Evolutionary conservation across 2,113 vertebrate genomes (phyloP), one percentile per base, ranked within the genome.

Genomic region (Pachyramphus minor): DNA sequence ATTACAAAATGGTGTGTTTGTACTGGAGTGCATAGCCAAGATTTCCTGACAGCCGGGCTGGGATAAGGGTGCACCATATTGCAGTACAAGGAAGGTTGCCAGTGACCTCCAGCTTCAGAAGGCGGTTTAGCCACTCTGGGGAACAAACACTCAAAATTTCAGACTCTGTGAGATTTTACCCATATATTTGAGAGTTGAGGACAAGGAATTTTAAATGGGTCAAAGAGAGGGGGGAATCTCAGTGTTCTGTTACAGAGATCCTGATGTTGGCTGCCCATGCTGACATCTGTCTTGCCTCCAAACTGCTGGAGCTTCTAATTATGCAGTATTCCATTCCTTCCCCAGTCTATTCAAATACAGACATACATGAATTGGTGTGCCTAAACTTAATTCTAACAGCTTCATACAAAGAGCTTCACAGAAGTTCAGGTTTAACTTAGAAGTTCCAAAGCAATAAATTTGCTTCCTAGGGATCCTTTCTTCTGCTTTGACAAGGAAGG

Each of bases 1-100:
- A 62, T 94, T 97, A 81, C 71, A 64, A 94, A 96, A 93, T 28
- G 16, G 3, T 72, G 17, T 94, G 50, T 90, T 89, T 92, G 59
- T 84, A 50, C 56, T 92, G 63, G 42, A 74, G 68, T 15, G 8
- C 50, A 9, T 17, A 63, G 59, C 39, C 47, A 47, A 22, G 76
- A 89, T 93, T 95, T 96, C 91, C 33, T 71, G 77, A 84, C 27
- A 80, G 50, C 59, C 86, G 52, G 8, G 15, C 60, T 4, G 22
- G 84, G 42, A 47, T 55, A 42, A 72, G 30, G 15, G 23, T 75
- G 60, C 20, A 92, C 10, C 9, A 0, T 86, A 24, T 42, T 0
- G 0, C 37, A 44, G 42, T 58, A 27, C 41, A 47, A 77, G 63
- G 55, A 42, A 47, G 5, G 44, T 27, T 69, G 47, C 55, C 50